A percentile compares a stretch with the other conserved stretches of the same genome.
Conservation (phyloP, 2,113 vertebrate species). For the Cyanistes caeruleus region DNA sequence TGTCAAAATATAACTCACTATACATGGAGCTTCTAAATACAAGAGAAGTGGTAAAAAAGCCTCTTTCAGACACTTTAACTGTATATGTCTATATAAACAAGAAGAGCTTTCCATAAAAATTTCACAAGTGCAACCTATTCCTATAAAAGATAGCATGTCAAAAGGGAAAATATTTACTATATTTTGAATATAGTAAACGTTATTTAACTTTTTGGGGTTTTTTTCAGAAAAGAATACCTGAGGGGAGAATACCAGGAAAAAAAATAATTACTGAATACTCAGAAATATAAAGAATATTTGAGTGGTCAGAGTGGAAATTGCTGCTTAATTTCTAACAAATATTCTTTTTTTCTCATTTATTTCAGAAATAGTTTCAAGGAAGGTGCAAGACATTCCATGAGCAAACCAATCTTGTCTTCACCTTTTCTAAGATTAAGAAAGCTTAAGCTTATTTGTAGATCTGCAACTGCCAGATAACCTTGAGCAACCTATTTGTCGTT, state of each 20-base stretch:
- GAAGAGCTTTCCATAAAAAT: background rate
- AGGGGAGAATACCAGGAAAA: background rate
- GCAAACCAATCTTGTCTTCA: background rate
- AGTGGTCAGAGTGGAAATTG: background rate
- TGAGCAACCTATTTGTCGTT: background rate
- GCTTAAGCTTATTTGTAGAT: background rate
- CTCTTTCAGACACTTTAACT: background rate
- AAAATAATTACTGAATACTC: background rate
- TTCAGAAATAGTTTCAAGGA: background rate
- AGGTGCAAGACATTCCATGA: background rate
- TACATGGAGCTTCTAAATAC: background rate
- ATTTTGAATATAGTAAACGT: background rate
- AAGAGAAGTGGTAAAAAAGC: background rate
- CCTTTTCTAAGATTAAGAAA: background rate
- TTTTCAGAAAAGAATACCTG: background rate
- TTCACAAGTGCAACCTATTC: background rate
- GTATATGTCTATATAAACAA: background rate
- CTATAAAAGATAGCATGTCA: background rate
- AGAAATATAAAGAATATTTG: background rate
- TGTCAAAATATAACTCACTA: background rate
- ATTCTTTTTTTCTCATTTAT: background rate
- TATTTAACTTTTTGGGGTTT: background rate
- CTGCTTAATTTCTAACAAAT: background rate
- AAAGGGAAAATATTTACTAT: background rate
- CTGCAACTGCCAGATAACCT: background rate